Conservation (phyloP, 2,888 invertebrate species). For the Strigamia transsilvanica region DNA sequence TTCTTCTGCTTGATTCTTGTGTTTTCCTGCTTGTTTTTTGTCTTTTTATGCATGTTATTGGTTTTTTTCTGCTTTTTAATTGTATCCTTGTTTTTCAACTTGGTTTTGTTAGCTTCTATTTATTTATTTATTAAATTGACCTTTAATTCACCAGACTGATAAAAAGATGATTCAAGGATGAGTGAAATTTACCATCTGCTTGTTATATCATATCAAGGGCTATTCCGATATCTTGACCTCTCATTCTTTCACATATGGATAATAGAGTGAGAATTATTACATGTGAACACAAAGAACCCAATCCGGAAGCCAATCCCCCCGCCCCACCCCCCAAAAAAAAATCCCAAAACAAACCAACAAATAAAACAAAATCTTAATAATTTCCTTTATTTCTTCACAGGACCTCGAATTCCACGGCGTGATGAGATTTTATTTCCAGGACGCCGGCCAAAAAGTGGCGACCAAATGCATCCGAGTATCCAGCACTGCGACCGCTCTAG, state of each 20-base stretch:
- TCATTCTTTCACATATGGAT: neutral
- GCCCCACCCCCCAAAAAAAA: neutral
- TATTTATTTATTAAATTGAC: neutral
- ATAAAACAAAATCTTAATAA: no score
- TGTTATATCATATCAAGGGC: neutral
- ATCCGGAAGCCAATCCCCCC: neutral
- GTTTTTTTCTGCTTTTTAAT: neutral
- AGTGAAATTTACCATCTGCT: neutral
- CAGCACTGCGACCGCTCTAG: constrained; percentile 93
- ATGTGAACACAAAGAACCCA: neutral
- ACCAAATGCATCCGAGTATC: constrained; percentile 99
- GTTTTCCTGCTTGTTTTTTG: no score
- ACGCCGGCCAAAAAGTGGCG: constrained; percentile 96
- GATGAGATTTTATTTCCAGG: constrained; percentile 99
- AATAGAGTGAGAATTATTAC: neutral
- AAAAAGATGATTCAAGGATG: neutral
- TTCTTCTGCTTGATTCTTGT: no score
- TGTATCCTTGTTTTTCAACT: no score
- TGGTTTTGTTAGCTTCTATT: no score
- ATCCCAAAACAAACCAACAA: neutral
- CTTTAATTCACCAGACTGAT: neutral
- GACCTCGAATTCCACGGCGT: constrained; percentile 98
- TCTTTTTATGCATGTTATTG: no score
- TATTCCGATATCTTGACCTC: neutral
- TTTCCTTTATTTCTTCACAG: constrained; percentile 69